Base-by-base conservation (phyloP, 2,888 invertebrate genomes). In the Odontomyia ornata region DNA sequence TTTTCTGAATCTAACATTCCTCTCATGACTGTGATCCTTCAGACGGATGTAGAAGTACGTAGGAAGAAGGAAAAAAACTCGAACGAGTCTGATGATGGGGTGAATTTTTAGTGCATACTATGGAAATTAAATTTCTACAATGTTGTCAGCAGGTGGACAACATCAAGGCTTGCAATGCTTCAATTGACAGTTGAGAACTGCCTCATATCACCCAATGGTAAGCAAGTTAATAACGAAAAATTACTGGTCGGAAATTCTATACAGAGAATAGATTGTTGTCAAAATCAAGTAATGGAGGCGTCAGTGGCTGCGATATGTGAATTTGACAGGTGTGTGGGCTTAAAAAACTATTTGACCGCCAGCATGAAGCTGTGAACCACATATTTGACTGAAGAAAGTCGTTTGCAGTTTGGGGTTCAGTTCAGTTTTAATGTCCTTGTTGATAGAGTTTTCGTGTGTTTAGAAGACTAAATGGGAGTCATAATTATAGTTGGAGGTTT, bases 111-210 rank as follows among this genome's bases (percentile, higher is more conserved):
- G 72, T 72, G 72, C 76, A 76, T 76, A 52, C 64, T 60, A 75
- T 72, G 75, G 72, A 57, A 27, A 60, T 72, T 72, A 18, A 72
- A 77, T 77, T 78, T 76, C 75, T 76, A 69, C 77, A 77, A 78
- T 77, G 76, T 78, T 80, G 79, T 79, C 79, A 80, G 80, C 80
- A 80, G 80, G 80, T 80, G 80, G 78, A 79, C 79, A 76, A 73
- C 67, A 76, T 56, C 27, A 56, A 57, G 18, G 52, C 56, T 71
- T 52, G 27, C 27, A 21, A 11, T 15, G 18, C 21, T 18, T 0
- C 23, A 47, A 69, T 69, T 69, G 15, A n/a, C 4, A 23, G 62
- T 62, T 25, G 62, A 1, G 4, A 25, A 60, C 21, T 60, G 23
- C 21, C 11, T 60, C 21, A 4, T 3, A 18, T 15, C 27, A 62